These are phyloP conservation scores for Pseudotriccus pelzelni DNA, from an alignment of 2,797 vertebrate species.

Conservation along the genomic window DNA sequence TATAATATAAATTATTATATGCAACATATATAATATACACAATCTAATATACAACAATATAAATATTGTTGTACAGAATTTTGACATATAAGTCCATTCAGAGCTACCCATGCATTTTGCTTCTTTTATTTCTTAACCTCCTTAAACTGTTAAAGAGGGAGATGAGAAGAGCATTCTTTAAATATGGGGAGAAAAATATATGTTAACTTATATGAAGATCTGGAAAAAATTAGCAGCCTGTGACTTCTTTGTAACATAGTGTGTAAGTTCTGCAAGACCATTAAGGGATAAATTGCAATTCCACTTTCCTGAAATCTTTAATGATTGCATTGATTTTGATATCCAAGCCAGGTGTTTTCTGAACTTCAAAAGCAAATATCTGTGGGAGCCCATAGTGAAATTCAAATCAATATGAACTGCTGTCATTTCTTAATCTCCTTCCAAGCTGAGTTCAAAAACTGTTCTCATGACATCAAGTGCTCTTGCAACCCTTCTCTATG, in stretches of 20 bases:
- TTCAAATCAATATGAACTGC: neutral
- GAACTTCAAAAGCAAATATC: neutral
- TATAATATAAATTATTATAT: no score
- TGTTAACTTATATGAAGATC: neutral
- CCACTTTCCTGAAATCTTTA: neutral
- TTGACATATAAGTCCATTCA: neutral
- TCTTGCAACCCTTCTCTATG: neutral
- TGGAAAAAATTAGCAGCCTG: neutral
- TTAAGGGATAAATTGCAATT: neutral
- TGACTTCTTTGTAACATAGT: neutral
- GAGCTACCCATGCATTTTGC: neutral
- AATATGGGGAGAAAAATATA: neutral
- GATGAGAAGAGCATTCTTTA: neutral
- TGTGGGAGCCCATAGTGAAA: neutral
- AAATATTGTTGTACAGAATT: neutral
- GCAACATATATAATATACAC: no score
- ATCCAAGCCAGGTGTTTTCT: neutral
- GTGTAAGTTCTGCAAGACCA: neutral
- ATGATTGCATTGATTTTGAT: neutral
- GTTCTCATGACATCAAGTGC: neutral
- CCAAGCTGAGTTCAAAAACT: neutral
- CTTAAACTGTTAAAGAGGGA: neutral
- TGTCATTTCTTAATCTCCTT: neutral
- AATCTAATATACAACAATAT: no score
- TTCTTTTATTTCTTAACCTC: neutral